phyloP scores from a whole-genome alignment of 2,113 vertebrate genomes.

The Uria aalge region DNA sequence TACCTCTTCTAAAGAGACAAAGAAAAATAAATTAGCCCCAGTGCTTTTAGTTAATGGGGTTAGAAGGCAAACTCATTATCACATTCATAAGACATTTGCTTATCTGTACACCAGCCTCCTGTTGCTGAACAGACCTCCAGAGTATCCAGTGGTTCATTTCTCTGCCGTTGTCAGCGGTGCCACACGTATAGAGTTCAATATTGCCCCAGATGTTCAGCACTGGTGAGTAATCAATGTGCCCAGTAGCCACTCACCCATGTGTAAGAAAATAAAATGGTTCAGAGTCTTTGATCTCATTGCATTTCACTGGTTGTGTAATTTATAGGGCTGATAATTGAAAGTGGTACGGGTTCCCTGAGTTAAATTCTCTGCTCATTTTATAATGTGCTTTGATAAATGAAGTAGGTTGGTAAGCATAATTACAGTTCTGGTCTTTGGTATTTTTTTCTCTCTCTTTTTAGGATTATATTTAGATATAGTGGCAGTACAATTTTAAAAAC shows the following conservation, averaged over 20 bases:
- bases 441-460: not conserved
- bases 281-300: constrained; percentile 60
- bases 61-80: constrained; percentile 34
- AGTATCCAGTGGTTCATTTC: constrained; percentile 28
- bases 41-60: not conserved
- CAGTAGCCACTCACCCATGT: constrained; percentile 15
- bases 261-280: constrained; percentile 49
- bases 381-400: constrained; percentile 42
- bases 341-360: not conserved
- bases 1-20: not conserved
- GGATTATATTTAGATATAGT: constrained; percentile 46
- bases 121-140: not conserved
- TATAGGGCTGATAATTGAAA: constrained; percentile 38
- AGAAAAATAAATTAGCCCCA: constrained; percentile 15
- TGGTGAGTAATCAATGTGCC: constrained; percentile 46
- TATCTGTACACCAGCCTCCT: constrained; percentile 14
- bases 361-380: not conserved
- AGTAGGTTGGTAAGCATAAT: constrained; percentile 33
- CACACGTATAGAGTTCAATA: not conserved
- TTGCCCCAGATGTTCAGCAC: constrained; percentile 32
- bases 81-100: constrained; percentile 39
- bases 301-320: constrained; percentile 54
- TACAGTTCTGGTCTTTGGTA: not conserved
- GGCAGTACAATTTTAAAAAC: constrained; percentile 16
- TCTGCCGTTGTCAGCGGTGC: not conserved